phyloP scores from a whole-genome alignment of 2,113 vertebrate genomes.

The Edolisoma coerulescens region DNA sequence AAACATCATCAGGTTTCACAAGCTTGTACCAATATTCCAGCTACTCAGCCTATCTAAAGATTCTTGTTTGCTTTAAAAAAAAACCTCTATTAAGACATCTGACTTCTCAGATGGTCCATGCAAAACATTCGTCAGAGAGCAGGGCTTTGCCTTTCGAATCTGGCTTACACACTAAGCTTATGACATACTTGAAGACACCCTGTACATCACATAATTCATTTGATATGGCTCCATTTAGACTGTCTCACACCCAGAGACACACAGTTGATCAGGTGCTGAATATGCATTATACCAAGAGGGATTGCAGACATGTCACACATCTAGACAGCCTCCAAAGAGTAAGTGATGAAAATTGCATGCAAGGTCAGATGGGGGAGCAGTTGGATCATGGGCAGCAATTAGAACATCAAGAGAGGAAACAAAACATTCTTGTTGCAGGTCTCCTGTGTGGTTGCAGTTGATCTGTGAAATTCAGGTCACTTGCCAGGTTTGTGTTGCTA shows the following conservation, averaged over 20 bases:
- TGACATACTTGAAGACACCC: slow-evolving; percentile 12
- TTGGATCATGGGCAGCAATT: slow-evolving; percentile 65
- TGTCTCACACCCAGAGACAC: slow-evolving; percentile 29
- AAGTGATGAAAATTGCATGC: slow-evolving; percentile 45
- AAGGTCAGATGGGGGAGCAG: slow-evolving; percentile 68
- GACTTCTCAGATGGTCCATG: not conserved
- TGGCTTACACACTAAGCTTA: not conserved
- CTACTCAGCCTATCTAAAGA: not conserved
- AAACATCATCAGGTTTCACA: not conserved
- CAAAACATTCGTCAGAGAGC: not conserved
- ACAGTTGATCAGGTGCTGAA: slow-evolving; percentile 55
- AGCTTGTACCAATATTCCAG: not conserved
- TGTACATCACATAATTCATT: slow-evolving; percentile 16
- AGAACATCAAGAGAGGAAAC: slow-evolving; percentile 49
- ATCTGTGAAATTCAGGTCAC: slow-evolving; percentile 74
- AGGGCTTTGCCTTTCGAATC: not conserved
- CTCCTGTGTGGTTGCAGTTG: slow-evolving; percentile 62
- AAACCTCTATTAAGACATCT: not conserved
- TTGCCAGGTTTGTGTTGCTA: slow-evolving; percentile 73
- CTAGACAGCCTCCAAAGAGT: slow-evolving; percentile 27
- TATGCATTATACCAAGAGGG: slow-evolving; percentile 35
- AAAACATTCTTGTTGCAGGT: slow-evolving; percentile 66
- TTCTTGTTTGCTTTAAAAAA: not conserved
- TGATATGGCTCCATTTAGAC: slow-evolving; percentile 1
- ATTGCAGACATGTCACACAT: not conserved